These are phyloP conservation scores for Eriocheir sinensis DNA, from an alignment of 1,140 invertebrate genomes.

Conservation along the genomic window DNA sequence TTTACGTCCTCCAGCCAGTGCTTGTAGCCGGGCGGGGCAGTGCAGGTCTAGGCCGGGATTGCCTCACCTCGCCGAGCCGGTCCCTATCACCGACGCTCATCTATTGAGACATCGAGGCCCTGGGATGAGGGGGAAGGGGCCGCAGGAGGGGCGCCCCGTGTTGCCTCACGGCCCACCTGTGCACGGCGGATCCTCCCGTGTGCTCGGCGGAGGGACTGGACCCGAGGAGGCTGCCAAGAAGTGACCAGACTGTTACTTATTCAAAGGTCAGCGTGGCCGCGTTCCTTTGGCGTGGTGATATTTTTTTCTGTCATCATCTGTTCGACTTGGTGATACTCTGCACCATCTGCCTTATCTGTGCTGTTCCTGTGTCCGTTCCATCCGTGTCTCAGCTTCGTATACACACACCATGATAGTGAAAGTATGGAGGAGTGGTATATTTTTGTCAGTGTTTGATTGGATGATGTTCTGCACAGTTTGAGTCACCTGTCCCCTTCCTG, in stretches of 20 bases:
- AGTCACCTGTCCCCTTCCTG: no score
- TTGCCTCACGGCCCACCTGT: neutral
- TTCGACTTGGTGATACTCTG: no score
- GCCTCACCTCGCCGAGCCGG: neutral
- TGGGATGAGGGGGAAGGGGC: neutral
- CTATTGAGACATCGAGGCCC: conserved; percentile 1
- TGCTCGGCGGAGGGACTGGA: neutral
- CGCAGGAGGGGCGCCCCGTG: neutral
- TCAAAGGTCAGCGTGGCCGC: neutral
- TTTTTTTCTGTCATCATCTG: no score
- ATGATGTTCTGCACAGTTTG: no score
- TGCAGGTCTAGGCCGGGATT: conserved; percentile 17
- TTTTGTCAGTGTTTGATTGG: no score
- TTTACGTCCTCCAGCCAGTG: neutral
- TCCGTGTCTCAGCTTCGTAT: no score
- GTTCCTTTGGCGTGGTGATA: neutral
- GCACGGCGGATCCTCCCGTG: neutral
- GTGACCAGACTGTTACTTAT: neutral
- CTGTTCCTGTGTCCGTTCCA: no score
- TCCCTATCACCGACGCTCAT: neutral
- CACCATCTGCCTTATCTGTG: no score
- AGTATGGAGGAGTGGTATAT: no score
- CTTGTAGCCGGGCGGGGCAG: neutral
- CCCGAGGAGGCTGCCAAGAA: neutral
- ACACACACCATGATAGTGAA: no score